Base-by-base conservation (phyloP, 2,888 invertebrate genomes). In the Malthinus flaveolus region DNA sequence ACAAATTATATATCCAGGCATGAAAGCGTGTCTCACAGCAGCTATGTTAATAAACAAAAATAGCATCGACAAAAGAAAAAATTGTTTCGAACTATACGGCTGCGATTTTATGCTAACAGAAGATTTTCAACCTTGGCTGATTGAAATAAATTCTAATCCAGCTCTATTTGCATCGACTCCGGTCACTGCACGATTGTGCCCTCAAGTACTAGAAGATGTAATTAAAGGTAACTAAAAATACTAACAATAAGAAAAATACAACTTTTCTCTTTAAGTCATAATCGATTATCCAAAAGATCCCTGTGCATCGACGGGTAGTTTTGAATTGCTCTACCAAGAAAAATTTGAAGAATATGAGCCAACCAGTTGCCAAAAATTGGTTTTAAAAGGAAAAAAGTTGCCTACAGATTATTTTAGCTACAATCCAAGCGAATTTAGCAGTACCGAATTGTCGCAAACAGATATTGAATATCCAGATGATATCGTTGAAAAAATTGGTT, bases 91-190 rank as follows among this genome's bases (percentile, higher is more conserved):
- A 76, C 75, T 95, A 34, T 95, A 93, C 73, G 96, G 95, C 5
- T 95, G 95, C 50, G 96, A 97, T 79, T 96, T 96, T 75, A 89
- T 96, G 82, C 76, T 96, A 34, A 90, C 91, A 56, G 89, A 93
- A 70, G 88, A 92, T 69, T 91, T 87, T 68, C 84, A 87, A 61
- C 94, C 95, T 0, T 95, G 94, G 89, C 79, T 96, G 60, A 91
- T 97, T 68, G 96, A 97, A 81, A 94, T 96, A 65, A 96, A 97
- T 80, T 90, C 92, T 1, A 89, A 89, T 72, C 95, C 95, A 0
- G 90, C 93, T 77, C 85, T 96, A 78, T 82, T 85, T 60, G 83
- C 87, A 13, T 93, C 92, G 23, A 95, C 95, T 0, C 85, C 85
- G 55, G 87, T 95, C 8, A 96, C 95, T 0, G 87, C 90, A 0